A percentile compares a stretch with the other conserved stretches of the same genome.
phyloP scores from a whole-genome alignment of 2,888 invertebrate genomes.

The Lottia scabra region DNA sequence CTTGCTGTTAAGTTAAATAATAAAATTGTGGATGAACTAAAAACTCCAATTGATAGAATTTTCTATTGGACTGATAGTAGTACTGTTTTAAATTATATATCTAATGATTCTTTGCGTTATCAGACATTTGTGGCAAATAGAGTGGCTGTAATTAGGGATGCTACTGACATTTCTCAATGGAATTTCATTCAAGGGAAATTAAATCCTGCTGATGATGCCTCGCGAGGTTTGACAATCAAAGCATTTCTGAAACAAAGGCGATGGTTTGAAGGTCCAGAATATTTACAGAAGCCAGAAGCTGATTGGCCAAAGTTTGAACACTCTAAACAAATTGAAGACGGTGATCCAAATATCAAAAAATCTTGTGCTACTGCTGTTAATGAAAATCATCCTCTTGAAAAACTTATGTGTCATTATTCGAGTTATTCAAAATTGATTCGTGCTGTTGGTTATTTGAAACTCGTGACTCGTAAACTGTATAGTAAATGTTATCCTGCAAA shows the following conservation, averaged over 20 bases:
- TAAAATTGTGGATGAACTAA: not conserved
- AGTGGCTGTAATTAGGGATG: constrained; percentile 6
- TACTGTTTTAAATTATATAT: constrained; percentile 6
- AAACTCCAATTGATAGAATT: not conserved
- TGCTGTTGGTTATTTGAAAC: not conserved
- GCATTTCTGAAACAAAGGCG: not conserved
- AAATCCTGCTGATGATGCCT: constrained; percentile 1
- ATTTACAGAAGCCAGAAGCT: not conserved
- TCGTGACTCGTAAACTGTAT: too few relatives aligned
- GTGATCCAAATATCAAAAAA: constrained; percentile 7
- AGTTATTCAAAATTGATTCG: not conserved
- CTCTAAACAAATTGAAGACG: not conserved
- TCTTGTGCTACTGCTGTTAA: not conserved
- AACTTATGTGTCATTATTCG: not conserved
- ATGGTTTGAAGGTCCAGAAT: constrained; percentile 9
- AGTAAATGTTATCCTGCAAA: too few relatives aligned
- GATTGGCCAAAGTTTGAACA: not conserved
- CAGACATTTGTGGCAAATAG: constrained; percentile 16
- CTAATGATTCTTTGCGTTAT: constrained; percentile 9
- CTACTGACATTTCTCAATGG: constrained; percentile 4
- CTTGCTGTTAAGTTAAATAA: not conserved
- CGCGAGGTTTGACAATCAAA: not conserved
- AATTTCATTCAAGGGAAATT: not conserved
- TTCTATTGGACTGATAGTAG: not conserved
- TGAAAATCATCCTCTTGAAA: not conserved